These are phyloP conservation scores for Rhynchotus rufescens DNA, from an alignment of 2,797 vertebrate species.

Conservation along the genomic window DNA sequence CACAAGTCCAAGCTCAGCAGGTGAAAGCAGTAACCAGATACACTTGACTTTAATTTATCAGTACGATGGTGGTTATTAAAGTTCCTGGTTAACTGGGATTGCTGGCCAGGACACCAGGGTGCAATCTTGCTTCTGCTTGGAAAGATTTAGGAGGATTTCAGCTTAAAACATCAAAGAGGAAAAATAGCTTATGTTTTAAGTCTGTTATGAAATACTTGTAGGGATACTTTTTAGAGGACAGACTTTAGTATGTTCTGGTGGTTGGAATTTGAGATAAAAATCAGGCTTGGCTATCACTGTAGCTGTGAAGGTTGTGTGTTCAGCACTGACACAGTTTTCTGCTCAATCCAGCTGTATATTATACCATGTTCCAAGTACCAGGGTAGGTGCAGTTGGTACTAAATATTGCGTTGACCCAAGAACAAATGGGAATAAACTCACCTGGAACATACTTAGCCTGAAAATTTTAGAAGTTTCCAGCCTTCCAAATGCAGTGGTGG, in stretches of 20 bases:
- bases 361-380: neutral
- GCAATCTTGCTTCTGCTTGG: constrained; percentile 11
- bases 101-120: constrained; percentile 1
- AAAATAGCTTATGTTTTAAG: neutral
- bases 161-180: neutral
- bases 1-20: constrained; percentile 23
- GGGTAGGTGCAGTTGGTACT: neutral
- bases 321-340: neutral
- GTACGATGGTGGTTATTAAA: constrained; percentile 36
- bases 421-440: neutral
- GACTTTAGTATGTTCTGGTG: neutral
- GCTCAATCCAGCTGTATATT: neutral
- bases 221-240: neutral
- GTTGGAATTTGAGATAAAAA: neutral
- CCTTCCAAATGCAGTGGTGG: neutral
- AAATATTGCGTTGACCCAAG: neutral
- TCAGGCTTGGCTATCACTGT: neutral
- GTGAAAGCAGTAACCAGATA: neutral
- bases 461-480: neutral
- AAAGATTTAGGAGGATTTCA: constrained; percentile 39
- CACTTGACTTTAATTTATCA: constrained; percentile 41
- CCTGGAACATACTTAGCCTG: neutral
- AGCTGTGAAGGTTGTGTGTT: neutral
- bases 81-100: constrained; percentile 8
- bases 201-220: neutral